A percentile compares a stretch with the other conserved stretches of the same genome.
These are phyloP conservation scores for Pardalotus punctatus DNA, from an alignment of 2,113 vertebrate genomes.

Conservation along the genomic window DNA sequence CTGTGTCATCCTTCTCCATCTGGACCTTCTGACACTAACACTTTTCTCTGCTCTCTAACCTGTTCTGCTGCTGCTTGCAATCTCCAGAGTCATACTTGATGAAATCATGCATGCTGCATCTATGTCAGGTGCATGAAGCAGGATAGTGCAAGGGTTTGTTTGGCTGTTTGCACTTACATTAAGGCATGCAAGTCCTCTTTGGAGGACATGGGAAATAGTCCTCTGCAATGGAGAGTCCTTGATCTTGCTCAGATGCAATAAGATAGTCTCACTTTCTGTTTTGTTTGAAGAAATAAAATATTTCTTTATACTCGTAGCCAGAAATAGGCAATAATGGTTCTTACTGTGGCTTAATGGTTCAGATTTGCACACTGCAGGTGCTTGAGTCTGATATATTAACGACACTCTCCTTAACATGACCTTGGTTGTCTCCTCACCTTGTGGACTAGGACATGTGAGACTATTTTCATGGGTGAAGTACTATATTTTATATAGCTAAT, in stretches of 20 bases:
- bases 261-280: not conserved
- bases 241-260: not conserved
- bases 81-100: not conserved
- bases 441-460: not conserved
- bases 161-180: not conserved
- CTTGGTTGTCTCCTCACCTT: not conserved
- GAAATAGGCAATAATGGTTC: not conserved
- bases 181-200: not conserved
- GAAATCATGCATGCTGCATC: not conserved
- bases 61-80: not conserved
- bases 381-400: not conserved
- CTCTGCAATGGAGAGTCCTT: not conserved
- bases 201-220: not conserved
- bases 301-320: not conserved
- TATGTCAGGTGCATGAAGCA: not conserved
- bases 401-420: not conserved
- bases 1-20: not conserved
- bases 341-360: not conserved
- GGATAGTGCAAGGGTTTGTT: not conserved
- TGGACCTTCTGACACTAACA: not conserved
- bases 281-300: not conserved
- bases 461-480: not conserved
- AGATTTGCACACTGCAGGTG: not conserved
- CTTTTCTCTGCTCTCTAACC: not conserved
- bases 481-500: not conserved